Evolutionary conservation across 2,797 vertebrate species (phyloP).

Genomic region (Mus caroli): DNA sequence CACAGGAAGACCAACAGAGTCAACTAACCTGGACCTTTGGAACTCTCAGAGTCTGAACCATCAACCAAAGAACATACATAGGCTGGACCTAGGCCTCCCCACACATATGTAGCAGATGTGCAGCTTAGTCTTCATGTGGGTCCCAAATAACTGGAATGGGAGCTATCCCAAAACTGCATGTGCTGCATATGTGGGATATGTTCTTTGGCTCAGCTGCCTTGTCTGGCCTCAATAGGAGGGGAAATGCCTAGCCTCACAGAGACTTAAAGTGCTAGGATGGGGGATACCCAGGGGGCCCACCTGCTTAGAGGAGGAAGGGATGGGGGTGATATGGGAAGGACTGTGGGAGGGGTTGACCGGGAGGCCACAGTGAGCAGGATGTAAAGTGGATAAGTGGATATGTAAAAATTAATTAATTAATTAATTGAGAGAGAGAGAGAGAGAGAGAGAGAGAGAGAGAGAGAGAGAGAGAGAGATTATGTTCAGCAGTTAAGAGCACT

Average conservation of each 20-base stretch:
- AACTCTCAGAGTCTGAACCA: background rate
- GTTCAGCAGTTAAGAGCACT: background rate
- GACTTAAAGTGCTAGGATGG: background rate
- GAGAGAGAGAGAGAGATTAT: no score
- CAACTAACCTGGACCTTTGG: background rate
- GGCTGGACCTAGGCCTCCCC: background rate
- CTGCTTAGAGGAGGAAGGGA: background rate
- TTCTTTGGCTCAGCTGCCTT: background rate
- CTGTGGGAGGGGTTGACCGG: background rate
- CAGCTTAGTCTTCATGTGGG: background rate
- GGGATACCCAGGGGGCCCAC: background rate
- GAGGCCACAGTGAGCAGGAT: background rate
- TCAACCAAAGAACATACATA: background rate
- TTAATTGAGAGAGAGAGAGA: no score
- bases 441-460: no score
- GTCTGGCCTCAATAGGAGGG: background rate
- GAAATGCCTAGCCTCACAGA: background rate
- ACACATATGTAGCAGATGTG: background rate
- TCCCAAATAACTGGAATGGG: background rate
- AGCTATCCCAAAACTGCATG: background rate
- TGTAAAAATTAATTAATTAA: background rate
- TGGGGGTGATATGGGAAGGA: background rate
- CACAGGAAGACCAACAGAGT: background rate
- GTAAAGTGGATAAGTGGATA: background rate
- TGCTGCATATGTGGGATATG: background rate